These are phyloP conservation scores for Neolamprologus ventralis DNA, from an alignment of 2,113 vertebrate species.

Conservation along the genomic window DNA sequence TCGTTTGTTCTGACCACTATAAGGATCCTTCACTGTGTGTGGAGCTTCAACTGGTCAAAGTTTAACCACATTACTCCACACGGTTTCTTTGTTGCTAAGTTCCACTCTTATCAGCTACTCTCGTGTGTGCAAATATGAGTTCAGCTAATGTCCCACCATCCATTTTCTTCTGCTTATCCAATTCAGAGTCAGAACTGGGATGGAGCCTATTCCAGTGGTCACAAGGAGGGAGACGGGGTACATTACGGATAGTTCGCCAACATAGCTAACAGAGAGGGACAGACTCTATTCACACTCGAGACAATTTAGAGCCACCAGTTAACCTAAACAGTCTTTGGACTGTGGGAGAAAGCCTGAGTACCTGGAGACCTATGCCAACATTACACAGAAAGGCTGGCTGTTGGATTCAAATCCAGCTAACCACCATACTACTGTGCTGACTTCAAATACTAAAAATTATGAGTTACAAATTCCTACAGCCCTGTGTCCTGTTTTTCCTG, in stretches of 20 bases:
- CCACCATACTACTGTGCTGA: neutral
- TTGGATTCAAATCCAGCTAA: neutral
- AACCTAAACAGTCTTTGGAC: neutral
- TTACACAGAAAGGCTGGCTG: neutral
- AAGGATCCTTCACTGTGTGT: neutral
- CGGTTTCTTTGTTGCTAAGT: neutral
- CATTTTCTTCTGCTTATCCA: neutral
- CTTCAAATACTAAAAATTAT: neutral
- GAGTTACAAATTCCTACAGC: neutral
- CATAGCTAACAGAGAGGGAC: neutral
- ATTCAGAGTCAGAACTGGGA: neutral
- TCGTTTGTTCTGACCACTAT: neutral
- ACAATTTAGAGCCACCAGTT: neutral
- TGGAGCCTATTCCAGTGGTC: neutral
- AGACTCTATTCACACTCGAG: neutral
- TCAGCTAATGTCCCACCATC: neutral
- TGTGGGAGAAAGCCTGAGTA: neutral
- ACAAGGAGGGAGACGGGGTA: fast-evolving
- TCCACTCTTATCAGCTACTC: neutral
- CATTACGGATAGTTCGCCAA: neutral
- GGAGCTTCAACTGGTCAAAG: neutral
- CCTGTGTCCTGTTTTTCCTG: neutral
- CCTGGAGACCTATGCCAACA: fast-evolving
- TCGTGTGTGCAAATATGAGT: neutral
- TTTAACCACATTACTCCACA: neutral